Base-by-base conservation (phyloP, 2,113 vertebrate species). In the Megalops atlanticus region DNA sequence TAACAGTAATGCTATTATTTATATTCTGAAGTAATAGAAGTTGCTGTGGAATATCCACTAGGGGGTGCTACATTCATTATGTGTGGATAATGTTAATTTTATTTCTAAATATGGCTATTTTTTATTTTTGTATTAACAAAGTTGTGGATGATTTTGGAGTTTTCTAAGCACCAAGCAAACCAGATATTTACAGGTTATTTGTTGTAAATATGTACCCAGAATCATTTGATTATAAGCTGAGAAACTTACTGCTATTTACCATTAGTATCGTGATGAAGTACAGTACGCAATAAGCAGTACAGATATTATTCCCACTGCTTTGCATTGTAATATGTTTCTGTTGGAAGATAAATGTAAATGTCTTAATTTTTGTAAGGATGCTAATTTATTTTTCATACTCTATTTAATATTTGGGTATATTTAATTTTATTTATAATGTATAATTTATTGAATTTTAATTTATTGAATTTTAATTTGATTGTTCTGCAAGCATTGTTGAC, bases 321-420 rank as follows among this genome's bases (percentile, higher is more conserved):
- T 73, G 35, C 35, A 36, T 74, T 74, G 10, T 47, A 47, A 7
- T 16, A 7, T 47, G 27, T 47, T 15, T 33, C 7, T n/a, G 11
- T 49, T 27, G n/a, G 49, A 47, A 33, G 12, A 45, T 33, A 18
- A 49, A 2, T 43, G 12, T 40, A 43, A 74, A 43, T 15, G 21
- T 74, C 73, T 43, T 74, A 76, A 41, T 33, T 75, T 81, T 54
- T 80, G 14, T n/a, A 40, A 39, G 47, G 10, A 58, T 80, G 6
- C 21, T 7, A 35, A 36, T 58, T 78, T 21, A 74, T 75, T 80
- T 74, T 8, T 74, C 47, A 70, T 73, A 52, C 18, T 33, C 4
- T 74, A 38, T 39, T 39, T 43, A 49, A 76, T 24, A 49, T 76
- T 43, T 35, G 27, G 39, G n/a, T 47, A 49, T 47, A 36, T 80